Evolutionary conservation across 1,140 invertebrate species (phyloP), one percentile per base, ranked within the genome.

Genomic region (Leptinotarsa undecemlineata): DNA sequence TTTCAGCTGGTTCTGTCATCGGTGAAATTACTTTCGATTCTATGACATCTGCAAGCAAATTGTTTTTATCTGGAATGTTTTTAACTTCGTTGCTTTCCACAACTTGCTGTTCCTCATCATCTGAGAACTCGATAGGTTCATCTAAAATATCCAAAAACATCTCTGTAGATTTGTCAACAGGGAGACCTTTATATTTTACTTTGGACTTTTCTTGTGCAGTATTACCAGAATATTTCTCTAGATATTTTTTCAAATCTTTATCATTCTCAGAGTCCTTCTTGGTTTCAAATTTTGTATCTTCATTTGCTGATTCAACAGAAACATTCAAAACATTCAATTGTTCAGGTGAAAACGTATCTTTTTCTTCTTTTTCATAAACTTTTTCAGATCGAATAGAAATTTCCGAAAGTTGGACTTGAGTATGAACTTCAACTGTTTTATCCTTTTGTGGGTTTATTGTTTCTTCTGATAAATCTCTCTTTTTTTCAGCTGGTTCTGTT

Each of bases 131-230:
- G 71, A 89, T 87, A 62, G 87, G 85, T 78, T 88, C 86, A 74
- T 89, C 88, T 66, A 89, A 76, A 67, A 87, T 84, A 81, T 85
- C 83, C 82, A 89, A 86, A 86, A 87, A 89, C 17, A 85, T 76
- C 74, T 85, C 85, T 33, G 84, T 84, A 8, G 87, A 84, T 69
- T 86, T 83, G 73, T 89, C 86, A 47, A 87, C 84, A 57, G 87
- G 85, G 64, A 87, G 80, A 62, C 84, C 85, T 72, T 84, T 85
- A 74, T 86, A 86, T 42, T 80, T 77, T 8, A 71, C 62, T 73
- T 76, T 76, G 83, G 48, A 84, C 73, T 23, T 11, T 42, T 21
- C 33, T 42, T 42, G 33, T 20, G 20, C 20, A 21, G 63, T 64
- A 33, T 64, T 20, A 14, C 26, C 63, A 57, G 51, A n/a, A 5